Evolutionary conservation across 1,140 invertebrate genomes (phyloP), one percentile per base, ranked within the genome.

Genomic region (Colletes gigas): DNA sequence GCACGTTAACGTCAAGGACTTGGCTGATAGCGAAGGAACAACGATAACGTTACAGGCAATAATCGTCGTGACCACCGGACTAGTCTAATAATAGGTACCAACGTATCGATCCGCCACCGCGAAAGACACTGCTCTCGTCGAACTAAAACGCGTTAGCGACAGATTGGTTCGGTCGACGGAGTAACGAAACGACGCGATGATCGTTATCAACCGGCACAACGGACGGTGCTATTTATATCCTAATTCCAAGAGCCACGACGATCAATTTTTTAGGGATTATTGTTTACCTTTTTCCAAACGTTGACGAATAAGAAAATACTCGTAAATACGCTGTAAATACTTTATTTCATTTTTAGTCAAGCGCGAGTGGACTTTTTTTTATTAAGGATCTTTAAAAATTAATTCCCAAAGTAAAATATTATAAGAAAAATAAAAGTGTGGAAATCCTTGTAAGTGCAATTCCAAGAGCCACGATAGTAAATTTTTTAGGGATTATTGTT

Each of bases 61-160:
- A 83, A 84, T 84, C 68, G 63, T 67, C 50, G 79, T 57, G 71
- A 70, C 59, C 82, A 72, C 39, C 82, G 78, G 70, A 80, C 55
- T 62, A n/a, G 57, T 85, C 78, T 81, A 85, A 85, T 85, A 85
- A 85, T 85, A 85, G 82, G 74, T 52, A 81, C 30, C 30, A 62
- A 21, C 73, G 55, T 81, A 77, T 84, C 83, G 83, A 85, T 84
- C 83, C 77, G 68, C 80, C 55, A 77, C 50, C 67, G 62, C 77
- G 59, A 54, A 59, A 77, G 55, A 83, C 71, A 81, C 57, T 47
- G 62, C 71, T 78, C 59, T 44, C 44, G 68, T 21, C 1, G 47
- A 17, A 54, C 39, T 15, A 47, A 52, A 59, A 59, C 62, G 63
- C 54, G n/a, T 54, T 54, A 21, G 4, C 78, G 47, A 60, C 41